phyloP scores from a whole-genome alignment of 2,797 vertebrate species.

The Monodelphis domestica region DNA sequence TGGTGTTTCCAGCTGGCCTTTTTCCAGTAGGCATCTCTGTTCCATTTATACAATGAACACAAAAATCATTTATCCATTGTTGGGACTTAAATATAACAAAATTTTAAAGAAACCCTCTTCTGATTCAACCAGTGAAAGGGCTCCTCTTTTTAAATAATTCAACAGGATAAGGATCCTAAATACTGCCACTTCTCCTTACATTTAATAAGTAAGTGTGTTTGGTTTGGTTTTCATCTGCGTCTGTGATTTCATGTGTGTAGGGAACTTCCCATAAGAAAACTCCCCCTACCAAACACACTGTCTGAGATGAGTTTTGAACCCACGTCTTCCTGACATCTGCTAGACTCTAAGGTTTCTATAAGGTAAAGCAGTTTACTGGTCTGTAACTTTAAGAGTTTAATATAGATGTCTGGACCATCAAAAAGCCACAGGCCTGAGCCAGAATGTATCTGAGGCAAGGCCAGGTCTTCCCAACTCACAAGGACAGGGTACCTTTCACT shows the following conservation, averaged over 20 bases:
- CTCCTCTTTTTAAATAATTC: neutral
- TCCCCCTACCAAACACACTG: neutral
- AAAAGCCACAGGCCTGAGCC: neutral
- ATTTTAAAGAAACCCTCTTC: neutral
- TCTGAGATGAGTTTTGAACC: neutral
- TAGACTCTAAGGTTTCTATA: neutral
- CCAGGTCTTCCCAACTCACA: neutral
- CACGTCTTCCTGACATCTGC: neutral
- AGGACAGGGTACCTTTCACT: neutral
- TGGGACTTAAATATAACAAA: neutral
- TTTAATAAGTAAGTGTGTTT: neutral
- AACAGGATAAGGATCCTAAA: neutral
- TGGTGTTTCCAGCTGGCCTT: neutral
- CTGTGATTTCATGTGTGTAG: neutral
- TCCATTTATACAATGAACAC: neutral
- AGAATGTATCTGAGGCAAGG: neutral
- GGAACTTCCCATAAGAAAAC: neutral
- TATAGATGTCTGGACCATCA: too few relatives aligned
- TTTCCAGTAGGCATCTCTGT: neutral
- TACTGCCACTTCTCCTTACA: neutral
- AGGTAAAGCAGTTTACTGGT: neutral
- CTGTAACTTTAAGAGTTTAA: neutral
- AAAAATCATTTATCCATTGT: neutral
- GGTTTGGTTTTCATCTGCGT: neutral
- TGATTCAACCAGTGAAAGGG: neutral